Percentiles rank a stretch among this genome's conserved stretches.
These are phyloP conservation scores for Phania funesta DNA, from an alignment of 2,888 invertebrate genomes.

Conservation along the genomic window DNA sequence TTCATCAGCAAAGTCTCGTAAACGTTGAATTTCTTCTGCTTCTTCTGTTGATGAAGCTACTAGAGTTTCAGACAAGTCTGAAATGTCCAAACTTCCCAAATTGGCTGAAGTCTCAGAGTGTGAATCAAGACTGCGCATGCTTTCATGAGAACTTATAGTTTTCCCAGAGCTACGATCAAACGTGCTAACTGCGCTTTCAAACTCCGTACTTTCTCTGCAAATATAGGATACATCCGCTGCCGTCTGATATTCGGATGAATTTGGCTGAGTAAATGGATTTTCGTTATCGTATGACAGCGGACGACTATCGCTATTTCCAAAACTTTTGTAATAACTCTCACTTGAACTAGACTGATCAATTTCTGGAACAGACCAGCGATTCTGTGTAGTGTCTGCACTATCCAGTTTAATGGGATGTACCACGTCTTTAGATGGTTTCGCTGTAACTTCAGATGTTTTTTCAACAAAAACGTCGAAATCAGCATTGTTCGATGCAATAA, in stretches of 20 bases:
- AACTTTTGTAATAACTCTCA: slow-evolving; percentile 93
- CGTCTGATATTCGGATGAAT: slow-evolving; percentile 93
- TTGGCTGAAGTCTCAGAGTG: slow-evolving; percentile 89
- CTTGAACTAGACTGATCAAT: slow-evolving; percentile 93
- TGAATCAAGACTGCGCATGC: slow-evolving; percentile 94
- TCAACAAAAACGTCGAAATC: slow-evolving; percentile 71
- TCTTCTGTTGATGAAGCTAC: slow-evolving; percentile 92
- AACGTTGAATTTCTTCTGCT: slow-evolving; percentile 82
- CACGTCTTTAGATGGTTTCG: slow-evolving; percentile 74
- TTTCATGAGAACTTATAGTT: slow-evolving; percentile 89
- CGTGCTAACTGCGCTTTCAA: slow-evolving; percentile 92
- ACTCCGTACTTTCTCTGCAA: slow-evolving; percentile 90
- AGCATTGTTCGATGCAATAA: slow-evolving; percentile 1
- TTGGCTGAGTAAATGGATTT: slow-evolving; percentile 86
- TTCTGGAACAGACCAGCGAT: slow-evolving; percentile 89
- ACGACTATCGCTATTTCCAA: slow-evolving; percentile 89
- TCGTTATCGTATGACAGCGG: slow-evolving; percentile 94
- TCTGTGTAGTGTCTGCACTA: slow-evolving; percentile 81
- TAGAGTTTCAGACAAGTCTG: slow-evolving; percentile 95
- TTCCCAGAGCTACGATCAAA: slow-evolving; percentile 81
- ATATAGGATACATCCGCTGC: slow-evolving; percentile 90
- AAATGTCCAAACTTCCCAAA: slow-evolving; percentile 93
- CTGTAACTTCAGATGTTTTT: slow-evolving; percentile 72
- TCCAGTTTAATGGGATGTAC: slow-evolving; percentile 77
- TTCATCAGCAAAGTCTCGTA: slow-evolving; percentile 82